Evolutionary conservation across 2,113 vertebrate species (phyloP).

Genomic region (Malurus cyaneus): DNA sequence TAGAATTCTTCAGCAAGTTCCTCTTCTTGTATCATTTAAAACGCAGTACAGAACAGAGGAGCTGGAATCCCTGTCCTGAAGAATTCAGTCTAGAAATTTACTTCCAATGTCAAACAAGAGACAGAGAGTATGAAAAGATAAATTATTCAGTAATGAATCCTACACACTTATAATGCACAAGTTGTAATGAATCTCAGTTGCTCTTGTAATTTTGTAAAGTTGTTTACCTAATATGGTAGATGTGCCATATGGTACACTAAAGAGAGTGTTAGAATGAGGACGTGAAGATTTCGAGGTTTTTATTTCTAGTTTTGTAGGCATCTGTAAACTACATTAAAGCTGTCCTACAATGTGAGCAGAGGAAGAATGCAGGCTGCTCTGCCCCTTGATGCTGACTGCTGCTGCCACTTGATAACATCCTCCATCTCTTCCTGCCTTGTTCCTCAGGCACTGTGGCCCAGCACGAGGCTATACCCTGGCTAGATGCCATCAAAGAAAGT

Average conservation of each 20-base stretch:
- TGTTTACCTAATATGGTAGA: conserved; percentile 53
- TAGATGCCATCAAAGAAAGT: neutral
- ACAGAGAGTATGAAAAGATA: neutral
- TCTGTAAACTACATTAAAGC: conserved; percentile 26
- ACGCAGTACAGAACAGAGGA: neutral
- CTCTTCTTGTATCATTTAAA: neutral
- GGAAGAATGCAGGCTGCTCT: neutral
- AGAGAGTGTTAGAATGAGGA: conserved; percentile 27
- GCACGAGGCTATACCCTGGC: neutral
- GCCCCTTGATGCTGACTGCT: neutral
- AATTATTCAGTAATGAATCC: conserved; percentile 47
- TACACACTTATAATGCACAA: conserved; percentile 30
- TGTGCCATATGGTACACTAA: conserved; percentile 34
- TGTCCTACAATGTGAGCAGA: neutral
- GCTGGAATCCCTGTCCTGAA: neutral
- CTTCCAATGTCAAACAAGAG: neutral
- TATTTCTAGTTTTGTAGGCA: conserved; percentile 39
- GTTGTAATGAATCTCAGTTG: conserved; percentile 48
- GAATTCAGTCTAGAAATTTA: neutral
- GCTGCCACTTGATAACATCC: neutral
- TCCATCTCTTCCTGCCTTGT: neutral
- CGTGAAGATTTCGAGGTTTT: conserved; percentile 21
- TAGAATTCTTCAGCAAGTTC: neutral
- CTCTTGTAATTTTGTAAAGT: conserved; percentile 47
- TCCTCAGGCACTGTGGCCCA: neutral